Evolutionary conservation across 2,888 invertebrate species (phyloP), one percentile per base, ranked within the genome.

Genomic region (Sphaerophoria rueppellii): DNA sequence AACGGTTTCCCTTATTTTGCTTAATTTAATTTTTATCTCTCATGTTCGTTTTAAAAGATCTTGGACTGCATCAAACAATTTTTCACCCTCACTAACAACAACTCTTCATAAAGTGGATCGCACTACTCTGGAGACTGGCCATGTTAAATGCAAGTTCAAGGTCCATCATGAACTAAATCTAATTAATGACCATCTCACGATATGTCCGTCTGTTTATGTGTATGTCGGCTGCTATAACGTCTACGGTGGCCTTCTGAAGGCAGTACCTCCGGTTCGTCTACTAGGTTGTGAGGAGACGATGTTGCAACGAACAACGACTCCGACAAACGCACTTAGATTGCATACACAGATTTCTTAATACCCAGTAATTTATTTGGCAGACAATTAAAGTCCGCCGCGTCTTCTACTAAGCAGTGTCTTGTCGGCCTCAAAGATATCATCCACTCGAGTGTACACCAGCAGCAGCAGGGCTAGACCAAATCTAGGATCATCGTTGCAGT

Each of bases 121-220:
- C 55, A 16, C 52, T 79, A 52, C 12, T 61, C 55, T 40, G 58
- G 46, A 52, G n/a, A 69, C 55, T 48, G 58, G 46, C 43, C 9
- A 43, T 9, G 9, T 70, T 75, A 50, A 50, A 65, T 61, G 32
- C 80, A 83, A 79, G 83, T 83, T 83, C 83, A 83, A 83, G 83
- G 80, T 80, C 83, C 75, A 72, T 65, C 75, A 55, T 61, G 65
- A 16, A 6, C 12, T 4, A 54, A 24, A 24, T 71, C 46, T 83
- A 80, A 83, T 83, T 80, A 80, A 82, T 82, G 78, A 78, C 69
- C 82, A 74, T 78, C 82, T 69, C 69, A 73, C 69, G 82, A 73
- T 24, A 2, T 24, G 24, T 24, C 24, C 24, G 24, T 24, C 24
- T 24, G 2, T 24, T 24, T 24, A 24, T 24, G 24, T 24, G 24